Percentiles rank a stretch among this genome's conserved stretches.
Conservation (phyloP, 2,797 vertebrate species). For the Coilia nasus region DNA sequence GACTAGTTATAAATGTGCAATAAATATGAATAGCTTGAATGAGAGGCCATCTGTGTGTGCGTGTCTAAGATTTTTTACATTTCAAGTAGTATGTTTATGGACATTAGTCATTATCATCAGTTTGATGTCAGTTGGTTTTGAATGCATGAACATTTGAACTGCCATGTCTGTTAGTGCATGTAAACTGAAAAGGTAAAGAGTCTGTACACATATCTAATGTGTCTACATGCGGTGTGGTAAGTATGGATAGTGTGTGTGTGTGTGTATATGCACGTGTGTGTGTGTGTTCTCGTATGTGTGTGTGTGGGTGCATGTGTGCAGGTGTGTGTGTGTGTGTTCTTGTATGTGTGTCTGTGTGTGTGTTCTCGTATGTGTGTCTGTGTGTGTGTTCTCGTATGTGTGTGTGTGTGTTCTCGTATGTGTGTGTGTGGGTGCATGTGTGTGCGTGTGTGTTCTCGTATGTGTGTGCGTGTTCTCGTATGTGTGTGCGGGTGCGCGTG, state of each 20-base stretch:
- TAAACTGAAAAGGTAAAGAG: neutral
- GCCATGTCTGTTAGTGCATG: no score
- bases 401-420: neutral
- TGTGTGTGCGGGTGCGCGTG: no score
- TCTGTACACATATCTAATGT: no score
- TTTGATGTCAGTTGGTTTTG: neutral
- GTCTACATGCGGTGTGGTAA: no score
- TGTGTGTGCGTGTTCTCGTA: no score
- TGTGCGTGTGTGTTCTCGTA: slow-evolving; percentile 73
- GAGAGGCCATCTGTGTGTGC: no score
- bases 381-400: slow-evolving; percentile 25
- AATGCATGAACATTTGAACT: neutral
- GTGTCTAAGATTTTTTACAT: no score
- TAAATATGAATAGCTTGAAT: no score
- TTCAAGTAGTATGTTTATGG: no score
- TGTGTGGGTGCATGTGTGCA: slow-evolving; percentile 15
- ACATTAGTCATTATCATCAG: no score
- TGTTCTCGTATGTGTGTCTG: neutral
- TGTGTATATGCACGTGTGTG: no score
- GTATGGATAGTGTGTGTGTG: neutral
- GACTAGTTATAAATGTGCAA: neutral
- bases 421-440: neutral
- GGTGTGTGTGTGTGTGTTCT: neutral
- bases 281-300: neutral
- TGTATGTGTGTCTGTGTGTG: neutral